Conservation (phyloP, 2,888 invertebrate genomes). For the Hydropsyche betteni region DNA sequence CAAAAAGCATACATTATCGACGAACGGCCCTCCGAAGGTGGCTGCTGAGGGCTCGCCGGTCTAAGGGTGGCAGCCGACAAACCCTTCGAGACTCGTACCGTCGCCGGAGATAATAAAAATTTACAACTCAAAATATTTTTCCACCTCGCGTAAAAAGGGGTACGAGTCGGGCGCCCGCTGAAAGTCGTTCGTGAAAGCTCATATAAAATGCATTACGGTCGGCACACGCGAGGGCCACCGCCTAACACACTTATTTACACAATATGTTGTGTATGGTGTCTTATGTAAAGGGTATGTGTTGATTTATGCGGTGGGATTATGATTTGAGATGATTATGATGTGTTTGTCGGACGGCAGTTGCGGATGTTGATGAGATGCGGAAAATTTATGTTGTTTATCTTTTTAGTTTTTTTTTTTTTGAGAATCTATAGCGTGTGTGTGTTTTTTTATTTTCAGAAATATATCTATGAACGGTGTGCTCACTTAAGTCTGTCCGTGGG, state of each 20-base stretch:
- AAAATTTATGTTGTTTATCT: no score
- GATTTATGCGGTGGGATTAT: no score
- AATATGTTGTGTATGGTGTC: no score
- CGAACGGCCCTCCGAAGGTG: slow-evolving; percentile 29
- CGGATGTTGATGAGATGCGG: no score
- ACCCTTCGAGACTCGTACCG: slow-evolving; percentile 6
- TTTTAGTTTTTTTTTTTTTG: background rate
- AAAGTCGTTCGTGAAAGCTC: slow-evolving; percentile 22
- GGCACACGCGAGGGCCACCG: slow-evolving; percentile 1
- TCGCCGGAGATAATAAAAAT: slow-evolving; percentile 41
- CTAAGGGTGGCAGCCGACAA: slow-evolving; percentile 6
- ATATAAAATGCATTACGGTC: slow-evolving; percentile 28
- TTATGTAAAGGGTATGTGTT: no score
- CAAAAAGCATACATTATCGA: slow-evolving; percentile 45
- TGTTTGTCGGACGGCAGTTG: no score
- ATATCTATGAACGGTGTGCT: slow-evolving; percentile 35
- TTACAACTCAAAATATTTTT: slow-evolving; percentile 42
- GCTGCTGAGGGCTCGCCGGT: background rate
- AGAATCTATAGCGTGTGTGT: slow-evolving; percentile 21
- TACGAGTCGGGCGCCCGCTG: background rate
- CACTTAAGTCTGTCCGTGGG: slow-evolving; percentile 42
- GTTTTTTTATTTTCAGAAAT: slow-evolving; percentile 40
- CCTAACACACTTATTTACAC: slow-evolving; percentile 1
- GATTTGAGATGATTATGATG: no score
- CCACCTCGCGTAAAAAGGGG: slow-evolving; percentile 23